phyloP scores from a whole-genome alignment of 2,113 vertebrate genomes.

The Dipodomys merriami region DNA sequence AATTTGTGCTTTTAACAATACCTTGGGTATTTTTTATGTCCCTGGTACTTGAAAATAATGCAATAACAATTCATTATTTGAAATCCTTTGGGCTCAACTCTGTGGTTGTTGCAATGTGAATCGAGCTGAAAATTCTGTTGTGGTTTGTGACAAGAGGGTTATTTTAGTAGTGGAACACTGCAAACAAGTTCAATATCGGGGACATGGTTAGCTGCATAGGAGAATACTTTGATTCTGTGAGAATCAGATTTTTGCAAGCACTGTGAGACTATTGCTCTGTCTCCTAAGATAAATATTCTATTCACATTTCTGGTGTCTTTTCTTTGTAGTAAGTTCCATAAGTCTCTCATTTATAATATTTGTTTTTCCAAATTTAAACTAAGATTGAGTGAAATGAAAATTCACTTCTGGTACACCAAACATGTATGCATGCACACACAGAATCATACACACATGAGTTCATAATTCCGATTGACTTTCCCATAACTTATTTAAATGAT shows the following conservation, averaged over 20 bases:
- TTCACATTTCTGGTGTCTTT: not conserved
- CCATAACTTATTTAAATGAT: not conserved
- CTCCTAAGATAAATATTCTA: not conserved
- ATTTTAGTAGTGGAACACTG: not conserved
- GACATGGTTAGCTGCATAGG: not conserved
- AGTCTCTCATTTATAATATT: slow-evolving; percentile 22
- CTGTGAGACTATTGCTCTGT: not conserved
- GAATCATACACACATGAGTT: not conserved
- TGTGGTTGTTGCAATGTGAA: not conserved
- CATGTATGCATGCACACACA: too few relatives aligned
- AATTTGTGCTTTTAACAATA: slow-evolving; percentile 8
- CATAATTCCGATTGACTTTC: slow-evolving; percentile 4
- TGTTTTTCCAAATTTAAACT: slow-evolving; percentile 37
- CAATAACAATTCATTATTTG: slow-evolving; percentile 9
- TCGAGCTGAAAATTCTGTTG: slow-evolving; percentile 27
- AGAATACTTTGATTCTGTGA: slow-evolving; percentile 31
- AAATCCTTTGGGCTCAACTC: not conserved
- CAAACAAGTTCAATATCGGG: slow-evolving; percentile 13
- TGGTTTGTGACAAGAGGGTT: not conserved
- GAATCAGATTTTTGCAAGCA: slow-evolving; percentile 4
- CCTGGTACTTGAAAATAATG: not conserved
- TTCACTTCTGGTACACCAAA: not conserved
- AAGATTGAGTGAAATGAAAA: slow-evolving; percentile 33
- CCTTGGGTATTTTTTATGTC: not conserved
- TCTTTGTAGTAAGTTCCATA: slow-evolving; percentile 43